Conservation (phyloP, 64 coral and sea anemone genomes). For the Montipora foliosa region DNA sequence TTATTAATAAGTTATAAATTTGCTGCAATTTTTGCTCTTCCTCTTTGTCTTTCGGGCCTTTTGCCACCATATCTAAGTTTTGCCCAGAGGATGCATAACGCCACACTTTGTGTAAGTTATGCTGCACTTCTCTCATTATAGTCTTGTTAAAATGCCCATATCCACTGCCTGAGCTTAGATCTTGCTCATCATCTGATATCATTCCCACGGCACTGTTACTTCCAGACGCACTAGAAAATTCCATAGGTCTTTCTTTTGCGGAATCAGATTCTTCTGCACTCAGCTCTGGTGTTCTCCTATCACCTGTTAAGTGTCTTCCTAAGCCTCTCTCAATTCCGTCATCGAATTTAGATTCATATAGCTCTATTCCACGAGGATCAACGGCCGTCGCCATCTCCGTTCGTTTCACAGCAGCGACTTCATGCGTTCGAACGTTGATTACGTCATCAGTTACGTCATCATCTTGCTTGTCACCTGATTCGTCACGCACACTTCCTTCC, state of each 20-base stretch:
- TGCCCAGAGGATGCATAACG: conserved; percentile 14
- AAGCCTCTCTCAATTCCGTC: no score
- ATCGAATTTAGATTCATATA: background rate
- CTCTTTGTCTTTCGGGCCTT: conserved; percentile 24
- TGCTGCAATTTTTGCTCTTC: conserved; percentile 11
- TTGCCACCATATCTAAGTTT: conserved; percentile 25
- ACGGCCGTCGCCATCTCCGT: conserved; percentile 26
- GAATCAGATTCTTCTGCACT: conserved; percentile 1
- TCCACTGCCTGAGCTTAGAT: background rate
- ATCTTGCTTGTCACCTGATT: conserved; percentile 28
- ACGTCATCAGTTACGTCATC: conserved; percentile 39
- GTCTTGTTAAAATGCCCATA: conserved; percentile 25
- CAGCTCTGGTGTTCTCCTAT: background rate
- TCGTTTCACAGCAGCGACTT: conserved; percentile 5
- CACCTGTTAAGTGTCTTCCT: background rate
- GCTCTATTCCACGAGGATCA: conserved; percentile 12
- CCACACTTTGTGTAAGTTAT: conserved; percentile 31
- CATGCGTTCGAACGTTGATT: background rate
- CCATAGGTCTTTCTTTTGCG: background rate
- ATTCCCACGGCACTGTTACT: background rate
- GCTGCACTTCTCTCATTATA: conserved; percentile 20
- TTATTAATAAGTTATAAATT: conserved; percentile 46
- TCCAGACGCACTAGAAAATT: background rate
- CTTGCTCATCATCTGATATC: background rate
- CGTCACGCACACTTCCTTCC: background rate